These are phyloP conservation scores for Parasteatoda lunata DNA, from an alignment of 2,888 invertebrate genomes.

Conservation along the genomic window DNA sequence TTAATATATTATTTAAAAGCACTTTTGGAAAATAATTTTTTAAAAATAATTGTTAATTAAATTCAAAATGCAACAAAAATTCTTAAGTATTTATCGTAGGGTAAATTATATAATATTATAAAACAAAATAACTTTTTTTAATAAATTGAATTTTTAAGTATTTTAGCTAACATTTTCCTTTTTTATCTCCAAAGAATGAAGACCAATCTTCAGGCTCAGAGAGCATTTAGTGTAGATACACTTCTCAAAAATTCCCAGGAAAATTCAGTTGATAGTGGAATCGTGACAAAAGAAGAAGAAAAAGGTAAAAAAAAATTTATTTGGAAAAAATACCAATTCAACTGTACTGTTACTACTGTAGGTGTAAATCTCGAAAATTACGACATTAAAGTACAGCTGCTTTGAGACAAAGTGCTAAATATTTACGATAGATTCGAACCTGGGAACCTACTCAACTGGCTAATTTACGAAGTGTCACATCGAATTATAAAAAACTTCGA, in stretches of 20 bases:
- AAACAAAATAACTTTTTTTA: background rate
- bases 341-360: too few relatives aligned
- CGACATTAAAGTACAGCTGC: too few relatives aligned
- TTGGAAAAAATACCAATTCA: too few relatives aligned
- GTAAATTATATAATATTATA: background rate
- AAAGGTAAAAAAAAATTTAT: conserved; percentile 12
- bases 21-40: background rate
- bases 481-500: too few relatives aligned
- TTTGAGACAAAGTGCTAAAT: too few relatives aligned
- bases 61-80: too few relatives aligned
- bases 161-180: background rate
- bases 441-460: too few relatives aligned
- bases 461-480: too few relatives aligned
- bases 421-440: too few relatives aligned
- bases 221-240: conserved; percentile 65
- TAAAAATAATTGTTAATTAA: background rate
- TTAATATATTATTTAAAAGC: background rate
- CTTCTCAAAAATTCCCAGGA: conserved; percentile 53
- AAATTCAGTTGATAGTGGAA: conserved; percentile 41
- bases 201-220: conserved; percentile 63
- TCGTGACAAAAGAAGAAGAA: conserved; percentile 39
- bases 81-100: too few relatives aligned
- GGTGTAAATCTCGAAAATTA: too few relatives aligned
- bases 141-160: background rate
- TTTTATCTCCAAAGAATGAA: conserved; percentile 70